A percentile compares a stretch with the other conserved stretches of the same genome.
Evolutionary conservation across 2,797 vertebrate species (phyloP).

Genomic region (Brachyrhaphis roseni): DNA sequence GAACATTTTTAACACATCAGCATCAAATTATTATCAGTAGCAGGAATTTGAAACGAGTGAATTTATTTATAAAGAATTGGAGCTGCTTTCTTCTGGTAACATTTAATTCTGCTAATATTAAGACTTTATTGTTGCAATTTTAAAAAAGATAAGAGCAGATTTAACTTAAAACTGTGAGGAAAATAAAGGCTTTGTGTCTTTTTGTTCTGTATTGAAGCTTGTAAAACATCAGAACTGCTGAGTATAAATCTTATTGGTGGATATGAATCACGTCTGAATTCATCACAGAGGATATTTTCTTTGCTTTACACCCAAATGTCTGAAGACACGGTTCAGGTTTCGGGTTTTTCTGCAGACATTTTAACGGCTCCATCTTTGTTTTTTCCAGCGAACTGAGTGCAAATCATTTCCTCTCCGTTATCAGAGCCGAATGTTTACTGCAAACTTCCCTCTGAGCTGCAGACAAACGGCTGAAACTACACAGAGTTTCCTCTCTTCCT

Average conservation of each 20-base stretch:
- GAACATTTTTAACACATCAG: too few relatives aligned
- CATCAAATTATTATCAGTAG: too few relatives aligned
- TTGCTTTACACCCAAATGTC: neutral
- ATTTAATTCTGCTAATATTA: too few relatives aligned
- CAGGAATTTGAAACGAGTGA: too few relatives aligned
- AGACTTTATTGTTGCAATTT: too few relatives aligned
- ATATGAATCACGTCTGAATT: neutral
- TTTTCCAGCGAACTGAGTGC: neutral
- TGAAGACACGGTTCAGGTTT: neutral
- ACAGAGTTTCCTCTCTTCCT: slow-evolving; percentile 37
- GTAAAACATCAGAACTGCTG: neutral
- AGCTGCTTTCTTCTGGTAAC: too few relatives aligned
- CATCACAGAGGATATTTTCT: neutral
- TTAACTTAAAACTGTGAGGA: neutral
- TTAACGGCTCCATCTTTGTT: neutral
- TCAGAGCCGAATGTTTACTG: slow-evolving; percentile 48
- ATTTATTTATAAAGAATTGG: too few relatives aligned
- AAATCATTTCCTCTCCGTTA: slow-evolving; percentile 52
- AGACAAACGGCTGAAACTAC: slow-evolving; percentile 11
- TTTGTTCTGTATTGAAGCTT: neutral
- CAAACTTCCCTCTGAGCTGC: slow-evolving; percentile 28
- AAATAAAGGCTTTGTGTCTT: neutral
- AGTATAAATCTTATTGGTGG: neutral
- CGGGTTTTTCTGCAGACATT: neutral
- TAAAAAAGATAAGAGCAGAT: neutral